Evolutionary conservation across 2,888 invertebrate species (phyloP), one percentile per base, ranked within the genome.

Genomic region (Heliconius cydno): DNA sequence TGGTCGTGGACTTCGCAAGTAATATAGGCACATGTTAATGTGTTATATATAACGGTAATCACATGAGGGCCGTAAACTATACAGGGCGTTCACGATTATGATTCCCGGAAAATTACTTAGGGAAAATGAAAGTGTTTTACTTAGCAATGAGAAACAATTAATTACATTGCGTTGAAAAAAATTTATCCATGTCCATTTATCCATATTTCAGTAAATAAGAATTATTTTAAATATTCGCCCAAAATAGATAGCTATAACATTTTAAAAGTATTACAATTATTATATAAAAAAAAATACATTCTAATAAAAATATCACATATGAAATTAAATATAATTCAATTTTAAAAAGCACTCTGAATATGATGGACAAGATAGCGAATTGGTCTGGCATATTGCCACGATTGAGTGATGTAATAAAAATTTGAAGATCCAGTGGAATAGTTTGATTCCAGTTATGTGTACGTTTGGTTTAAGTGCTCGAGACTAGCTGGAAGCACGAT

Each of bases 401-500:
- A 88, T 88, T 86, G 88, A 91, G 92, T 90, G 91, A 90, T 89
- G 90, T 89, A 89, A 92, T 94, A 92, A 94, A 94, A 92, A 90
- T 89, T 87, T 87, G 86, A 91, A 92, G 88, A 90, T 92, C 89
- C 91, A 91, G 90, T 83, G 88, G 86, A 87, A 90, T 90, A 90
- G 90, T 91, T 87, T 88, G 86, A 76, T 81, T 80, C 77, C 81
- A 82, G 77, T 68, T 19, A 71, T 34, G 76, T 80, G 82, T 77
- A 76, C 79, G 75, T 81, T 87, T 88, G 84, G 81, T 83, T 66
- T 72, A 76, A 83, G 82, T 83, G 71, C 71, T 52, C 65, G 73
- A 73, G 78, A 80, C 76, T 70, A 72, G 71, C 72, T 70, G 73
- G 68, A 65, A 46, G 77, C 73, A 75, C 74, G 72, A 75, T 78